phyloP scores from a whole-genome alignment of 35 echinoderm and acorn worm genomes.

The Ophioderma brevispina region DNA sequence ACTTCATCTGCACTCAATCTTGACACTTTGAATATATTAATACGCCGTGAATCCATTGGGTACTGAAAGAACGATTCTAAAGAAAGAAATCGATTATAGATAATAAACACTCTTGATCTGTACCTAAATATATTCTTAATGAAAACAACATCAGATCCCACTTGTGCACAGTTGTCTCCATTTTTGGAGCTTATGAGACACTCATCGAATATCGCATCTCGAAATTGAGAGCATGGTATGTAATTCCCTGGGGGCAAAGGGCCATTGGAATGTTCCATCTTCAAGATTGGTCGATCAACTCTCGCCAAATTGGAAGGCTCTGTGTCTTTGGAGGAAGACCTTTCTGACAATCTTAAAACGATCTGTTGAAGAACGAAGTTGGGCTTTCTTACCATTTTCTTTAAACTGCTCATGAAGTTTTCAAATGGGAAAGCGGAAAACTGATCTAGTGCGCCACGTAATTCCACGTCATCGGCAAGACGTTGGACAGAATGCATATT shows the following conservation, averaged over 20 bases:
- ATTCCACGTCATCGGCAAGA: conserved; percentile 32
- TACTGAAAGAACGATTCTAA: conserved; percentile 21
- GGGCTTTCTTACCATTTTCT: conserved; percentile 66
- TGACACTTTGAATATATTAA: conserved; percentile 15
- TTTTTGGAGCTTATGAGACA: conserved; percentile 12
- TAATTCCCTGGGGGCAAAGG: conserved; percentile 7
- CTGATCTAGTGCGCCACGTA: conserved; percentile 49
- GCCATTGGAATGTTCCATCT: conserved; percentile 12
- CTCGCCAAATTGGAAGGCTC: background rate
- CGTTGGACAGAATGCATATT: conserved; percentile 57
- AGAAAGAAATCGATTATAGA: background rate
- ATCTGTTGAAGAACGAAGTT: conserved; percentile 40
- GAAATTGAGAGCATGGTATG: conserved; percentile 25
- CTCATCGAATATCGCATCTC: background rate
- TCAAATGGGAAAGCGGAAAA: conserved; percentile 70
- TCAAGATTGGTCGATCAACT: background rate
- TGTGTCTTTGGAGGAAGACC: background rate
- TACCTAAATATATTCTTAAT: conserved; percentile 28
- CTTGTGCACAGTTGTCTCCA: conserved; percentile 25
- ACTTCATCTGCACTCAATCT: background rate
- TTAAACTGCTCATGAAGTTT: conserved; percentile 47
- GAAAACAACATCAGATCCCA: background rate
- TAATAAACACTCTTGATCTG: background rate
- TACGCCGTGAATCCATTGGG: conserved; percentile 18
- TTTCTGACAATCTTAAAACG: conserved; percentile 54